phyloP scores from a whole-genome alignment of 2,797 vertebrate species.

The Mionectes olivaceus region DNA sequence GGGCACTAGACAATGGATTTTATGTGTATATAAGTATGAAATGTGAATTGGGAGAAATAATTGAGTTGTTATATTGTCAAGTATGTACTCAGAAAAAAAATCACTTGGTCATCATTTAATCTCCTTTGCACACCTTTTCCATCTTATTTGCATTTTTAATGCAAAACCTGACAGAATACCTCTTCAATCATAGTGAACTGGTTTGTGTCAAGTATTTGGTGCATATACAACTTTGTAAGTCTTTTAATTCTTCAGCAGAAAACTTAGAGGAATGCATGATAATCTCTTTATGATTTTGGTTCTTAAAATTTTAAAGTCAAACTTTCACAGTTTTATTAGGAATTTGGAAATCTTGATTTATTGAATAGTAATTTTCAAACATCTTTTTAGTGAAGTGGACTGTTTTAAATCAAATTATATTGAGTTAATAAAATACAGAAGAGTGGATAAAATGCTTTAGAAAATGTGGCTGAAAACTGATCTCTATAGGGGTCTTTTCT shows the following conservation, averaged over 20 bases:
- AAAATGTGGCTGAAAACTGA: neutral
- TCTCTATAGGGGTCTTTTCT: neutral
- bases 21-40: conserved; percentile 13
- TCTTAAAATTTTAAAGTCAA: neutral
- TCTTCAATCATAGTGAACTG: conserved; percentile 33
- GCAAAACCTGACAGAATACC: neutral
- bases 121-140: neutral
- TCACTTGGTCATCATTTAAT: conserved; percentile 25
- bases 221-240: neutral
- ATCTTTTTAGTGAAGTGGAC: neutral
- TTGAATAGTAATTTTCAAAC: neutral
- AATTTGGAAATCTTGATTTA: neutral
- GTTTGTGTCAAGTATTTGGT: conserved; percentile 2
- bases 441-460: neutral
- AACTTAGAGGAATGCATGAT: neutral
- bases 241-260: conserved; percentile 3
- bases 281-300: neutral
- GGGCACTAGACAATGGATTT: conserved; percentile 31
- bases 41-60: conserved; percentile 12
- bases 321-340: neutral
- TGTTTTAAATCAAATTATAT: neutral
- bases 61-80: conserved; percentile 9
- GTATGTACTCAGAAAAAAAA: neutral
- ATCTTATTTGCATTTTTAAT: conserved; percentile 50
- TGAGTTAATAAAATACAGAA: neutral